These are phyloP conservation scores for Plagodis dolabraria DNA, from an alignment of 2,888 invertebrate genomes.

Conservation along the genomic window DNA sequence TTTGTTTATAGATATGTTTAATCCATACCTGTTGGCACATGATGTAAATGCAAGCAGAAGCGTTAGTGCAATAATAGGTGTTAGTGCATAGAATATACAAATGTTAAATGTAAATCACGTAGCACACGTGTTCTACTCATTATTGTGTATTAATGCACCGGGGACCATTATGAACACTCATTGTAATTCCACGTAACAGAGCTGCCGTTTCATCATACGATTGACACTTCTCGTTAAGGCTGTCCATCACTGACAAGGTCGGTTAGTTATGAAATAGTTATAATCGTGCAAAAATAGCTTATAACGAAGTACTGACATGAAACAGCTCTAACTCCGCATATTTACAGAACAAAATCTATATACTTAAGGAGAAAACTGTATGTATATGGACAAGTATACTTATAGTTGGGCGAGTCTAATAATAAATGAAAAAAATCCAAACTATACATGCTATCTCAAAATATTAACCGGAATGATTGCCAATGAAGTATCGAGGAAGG, in stretches of 20 bases:
- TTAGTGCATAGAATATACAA: slow-evolving; percentile 42
- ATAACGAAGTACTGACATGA: too few relatives aligned
- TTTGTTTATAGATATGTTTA: neutral
- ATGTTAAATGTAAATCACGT: slow-evolving; percentile 29
- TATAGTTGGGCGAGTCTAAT: too few relatives aligned
- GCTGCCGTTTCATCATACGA: slow-evolving; percentile 50
- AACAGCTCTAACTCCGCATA: too few relatives aligned
- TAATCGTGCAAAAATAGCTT: slow-evolving; percentile 6
- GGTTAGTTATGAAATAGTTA: slow-evolving; percentile 31
- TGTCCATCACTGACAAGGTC: slow-evolving; percentile 46
- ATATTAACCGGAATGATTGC: too few relatives aligned
- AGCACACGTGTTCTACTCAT: slow-evolving; percentile 31
- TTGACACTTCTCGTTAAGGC: slow-evolving; percentile 46
- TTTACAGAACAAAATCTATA: too few relatives aligned
- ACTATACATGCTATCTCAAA: too few relatives aligned
- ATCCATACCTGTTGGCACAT: neutral
- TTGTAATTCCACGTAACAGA: slow-evolving; percentile 50
- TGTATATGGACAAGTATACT: too few relatives aligned
- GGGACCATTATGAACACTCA: slow-evolving; percentile 40
- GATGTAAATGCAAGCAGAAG: slow-evolving; percentile 33
- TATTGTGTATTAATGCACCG: slow-evolving; percentile 40
- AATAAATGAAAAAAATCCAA: too few relatives aligned
- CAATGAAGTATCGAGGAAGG: too few relatives aligned
- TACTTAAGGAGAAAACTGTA: too few relatives aligned
- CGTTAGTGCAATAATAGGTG: slow-evolving; percentile 37